Conservation (phyloP, 2,113 vertebrate species). For the Mohoua ochrocephala region DNA sequence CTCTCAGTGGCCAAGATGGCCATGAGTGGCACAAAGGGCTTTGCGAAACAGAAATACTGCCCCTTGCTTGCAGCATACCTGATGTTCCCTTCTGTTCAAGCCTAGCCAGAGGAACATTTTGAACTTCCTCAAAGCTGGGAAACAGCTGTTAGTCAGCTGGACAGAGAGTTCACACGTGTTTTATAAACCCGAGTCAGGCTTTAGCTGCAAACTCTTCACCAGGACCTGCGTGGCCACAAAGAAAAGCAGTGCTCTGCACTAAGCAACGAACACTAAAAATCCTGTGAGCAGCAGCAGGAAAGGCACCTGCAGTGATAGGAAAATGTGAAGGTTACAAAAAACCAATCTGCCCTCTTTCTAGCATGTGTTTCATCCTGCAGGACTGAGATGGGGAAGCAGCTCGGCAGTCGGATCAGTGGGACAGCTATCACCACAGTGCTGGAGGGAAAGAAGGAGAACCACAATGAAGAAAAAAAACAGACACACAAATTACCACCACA, state of each 20-base stretch:
- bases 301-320: background rate
- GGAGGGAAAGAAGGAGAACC: background rate
- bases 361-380: background rate
- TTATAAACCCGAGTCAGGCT: rapidly evolving
- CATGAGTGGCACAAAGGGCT: background rate
- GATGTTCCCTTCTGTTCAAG: background rate
- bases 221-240: background rate
- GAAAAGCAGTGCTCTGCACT: background rate
- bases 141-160: background rate
- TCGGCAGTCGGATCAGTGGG: background rate
- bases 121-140: background rate
- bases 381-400: rapidly evolving
- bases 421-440: background rate
- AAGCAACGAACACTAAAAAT: rapidly evolving
- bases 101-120: background rate
- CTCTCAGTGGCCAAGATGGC: background rate
- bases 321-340: background rate
- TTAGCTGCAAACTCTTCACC: background rate
- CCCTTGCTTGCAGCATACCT: background rate
- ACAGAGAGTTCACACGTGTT: background rate
- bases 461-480: background rate
- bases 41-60: background rate
- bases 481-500: background rate
- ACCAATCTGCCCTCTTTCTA: no score
- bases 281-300: background rate